These are phyloP conservation scores for Sminthopsis crassicaudata DNA, from an alignment of 2,113 vertebrate genomes.

Conservation along the genomic window DNA sequence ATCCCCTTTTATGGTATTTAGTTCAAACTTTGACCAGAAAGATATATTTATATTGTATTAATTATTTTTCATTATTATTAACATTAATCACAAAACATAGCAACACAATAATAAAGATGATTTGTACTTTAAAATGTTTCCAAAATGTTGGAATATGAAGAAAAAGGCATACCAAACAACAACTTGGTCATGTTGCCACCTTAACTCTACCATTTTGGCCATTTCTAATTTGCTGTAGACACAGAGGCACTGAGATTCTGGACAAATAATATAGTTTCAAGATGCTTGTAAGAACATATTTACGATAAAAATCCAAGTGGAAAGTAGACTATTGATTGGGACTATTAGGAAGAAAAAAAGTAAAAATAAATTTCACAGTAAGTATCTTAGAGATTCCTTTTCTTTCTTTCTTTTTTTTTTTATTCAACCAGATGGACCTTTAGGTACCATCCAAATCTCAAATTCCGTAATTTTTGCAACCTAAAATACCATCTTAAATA, in stretches of 20 bases:
- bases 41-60: background rate
- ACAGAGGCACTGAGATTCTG: background rate
- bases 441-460: background rate
- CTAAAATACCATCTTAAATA: background rate
- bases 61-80: background rate
- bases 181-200: background rate
- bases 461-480: background rate
- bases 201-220: background rate
- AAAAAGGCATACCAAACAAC: background rate
- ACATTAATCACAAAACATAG: background rate
- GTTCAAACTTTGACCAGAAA: background rate
- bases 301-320: accelerated
- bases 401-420: no score
- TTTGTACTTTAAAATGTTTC: background rate
- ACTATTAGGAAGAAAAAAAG: background rate
- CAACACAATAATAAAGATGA: background rate
- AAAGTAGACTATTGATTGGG: background rate
- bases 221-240: background rate
- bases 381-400: background rate
- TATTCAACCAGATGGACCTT: background rate
- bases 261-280: background rate
- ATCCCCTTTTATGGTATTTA: background rate
- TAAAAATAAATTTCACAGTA: background rate
- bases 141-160: background rate
- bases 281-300: background rate